These are phyloP conservation scores for Halcyon badia DNA, from an alignment of 2,797 vertebrate genomes.

Conservation along the genomic window DNA sequence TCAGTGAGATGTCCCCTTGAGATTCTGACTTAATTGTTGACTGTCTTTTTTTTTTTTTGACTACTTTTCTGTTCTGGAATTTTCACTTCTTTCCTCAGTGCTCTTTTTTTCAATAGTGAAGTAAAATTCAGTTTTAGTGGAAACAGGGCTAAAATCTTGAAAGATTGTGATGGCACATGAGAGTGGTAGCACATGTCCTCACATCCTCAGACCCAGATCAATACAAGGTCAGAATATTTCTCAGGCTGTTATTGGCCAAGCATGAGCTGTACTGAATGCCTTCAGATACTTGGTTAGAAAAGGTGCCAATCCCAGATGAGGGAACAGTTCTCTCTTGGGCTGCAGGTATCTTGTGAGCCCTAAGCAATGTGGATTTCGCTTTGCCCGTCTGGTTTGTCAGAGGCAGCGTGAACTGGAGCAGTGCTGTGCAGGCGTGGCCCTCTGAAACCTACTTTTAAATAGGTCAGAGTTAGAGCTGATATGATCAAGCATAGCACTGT, in stretches of 20 bases:
- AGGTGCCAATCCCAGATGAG: neutral
- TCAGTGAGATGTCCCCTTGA: neutral
- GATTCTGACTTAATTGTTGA: neutral
- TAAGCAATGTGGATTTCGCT: neutral
- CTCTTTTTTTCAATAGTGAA: neutral
- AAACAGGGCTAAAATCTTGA: neutral
- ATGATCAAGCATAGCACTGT: fast-evolving
- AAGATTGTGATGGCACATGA: fast-evolving
- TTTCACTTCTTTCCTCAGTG: neutral
- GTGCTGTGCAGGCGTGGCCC: fast-evolving
- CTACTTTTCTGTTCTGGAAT: neutral
- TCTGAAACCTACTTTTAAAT: neutral
- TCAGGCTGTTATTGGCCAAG: fast-evolving
- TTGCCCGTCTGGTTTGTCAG: neutral
- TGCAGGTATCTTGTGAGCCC: neutral
- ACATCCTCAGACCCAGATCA: neutral
- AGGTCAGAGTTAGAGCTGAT: neutral
- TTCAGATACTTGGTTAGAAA: neutral
- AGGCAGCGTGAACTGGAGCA: fast-evolving
- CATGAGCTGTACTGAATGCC: neutral
- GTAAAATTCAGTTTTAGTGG: neutral
- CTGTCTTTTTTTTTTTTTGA: fast-evolving
- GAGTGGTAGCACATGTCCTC: neutral
- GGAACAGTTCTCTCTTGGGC: neutral
- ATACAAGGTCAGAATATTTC: neutral